Conservation (phyloP, 2,113 vertebrate genomes). For the Istiophorus platypterus region DNA sequence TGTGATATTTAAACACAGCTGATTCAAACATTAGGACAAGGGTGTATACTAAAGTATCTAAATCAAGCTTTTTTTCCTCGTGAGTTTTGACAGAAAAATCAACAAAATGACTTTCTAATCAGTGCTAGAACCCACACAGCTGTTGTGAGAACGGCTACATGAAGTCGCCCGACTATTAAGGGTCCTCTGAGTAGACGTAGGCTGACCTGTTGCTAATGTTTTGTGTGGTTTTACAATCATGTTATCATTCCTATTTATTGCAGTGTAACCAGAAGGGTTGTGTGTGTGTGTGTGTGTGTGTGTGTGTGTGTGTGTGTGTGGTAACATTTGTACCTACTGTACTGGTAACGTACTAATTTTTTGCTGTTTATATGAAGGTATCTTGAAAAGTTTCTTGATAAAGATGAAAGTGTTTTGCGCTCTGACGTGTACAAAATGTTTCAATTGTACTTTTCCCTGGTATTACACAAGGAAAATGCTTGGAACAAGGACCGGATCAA, state of each 20-base stretch:
- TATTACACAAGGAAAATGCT: background rate
- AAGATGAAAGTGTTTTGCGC: constrained; percentile 27
- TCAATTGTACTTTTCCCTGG: constrained; percentile 1
- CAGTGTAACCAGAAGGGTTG: constrained; percentile 54
- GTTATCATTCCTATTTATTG: constrained; percentile 69
- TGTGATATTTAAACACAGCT: background rate
- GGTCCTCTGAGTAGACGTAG: constrained; percentile 66
- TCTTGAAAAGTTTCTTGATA: constrained; percentile 38
- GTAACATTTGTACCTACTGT: constrained; percentile 42
- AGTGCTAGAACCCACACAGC: constrained; percentile 26
- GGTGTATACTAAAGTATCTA: background rate
- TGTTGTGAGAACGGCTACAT: constrained; percentile 24
- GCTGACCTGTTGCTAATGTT: constrained; percentile 63
- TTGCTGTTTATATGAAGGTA: constrained; percentile 53
- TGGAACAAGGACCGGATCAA: constrained; percentile 16
- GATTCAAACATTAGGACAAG: background rate
- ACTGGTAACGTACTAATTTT: constrained; percentile 18
- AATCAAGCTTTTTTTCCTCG: background rate
- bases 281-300: constrained; percentile 45
- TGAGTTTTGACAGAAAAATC: background rate
- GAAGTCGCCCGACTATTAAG: constrained; percentile 34
- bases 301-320: constrained; percentile 46
- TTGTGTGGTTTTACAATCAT: constrained; percentile 69
- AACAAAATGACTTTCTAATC: constrained; percentile 3
- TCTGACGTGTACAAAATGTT: constrained; percentile 26